These are phyloP conservation scores for Gryon sp. DNA, from an alignment of 1,140 invertebrate species.

Conservation along the genomic window DNA sequence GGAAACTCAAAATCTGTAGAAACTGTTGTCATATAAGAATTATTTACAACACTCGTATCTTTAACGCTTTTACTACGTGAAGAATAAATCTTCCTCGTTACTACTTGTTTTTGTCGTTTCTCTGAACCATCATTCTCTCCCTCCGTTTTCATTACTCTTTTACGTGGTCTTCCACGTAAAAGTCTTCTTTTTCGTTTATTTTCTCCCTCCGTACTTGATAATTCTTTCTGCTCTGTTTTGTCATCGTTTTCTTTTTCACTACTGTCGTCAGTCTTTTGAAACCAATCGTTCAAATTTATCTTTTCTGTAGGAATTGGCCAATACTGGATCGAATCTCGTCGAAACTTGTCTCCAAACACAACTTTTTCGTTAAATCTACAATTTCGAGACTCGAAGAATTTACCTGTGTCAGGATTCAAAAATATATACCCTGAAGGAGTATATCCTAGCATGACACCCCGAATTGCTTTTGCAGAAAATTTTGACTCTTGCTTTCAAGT, in stretches of 20 bases:
- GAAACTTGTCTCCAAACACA: too few species aligned
- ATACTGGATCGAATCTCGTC: neutral
- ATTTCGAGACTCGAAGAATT: constrained; percentile 7
- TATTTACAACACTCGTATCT: constrained; percentile 13
- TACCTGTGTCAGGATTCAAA: too few species aligned
- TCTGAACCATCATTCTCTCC: neutral
- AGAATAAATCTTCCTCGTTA: constrained; percentile 1
- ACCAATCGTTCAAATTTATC: neutral
- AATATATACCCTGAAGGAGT: too few species aligned
- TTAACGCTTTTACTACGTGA: constrained; percentile 1
- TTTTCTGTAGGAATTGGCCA: constrained; percentile 9
- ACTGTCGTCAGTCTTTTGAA: neutral
- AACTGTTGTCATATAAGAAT: neutral
- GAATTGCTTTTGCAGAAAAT: neutral
- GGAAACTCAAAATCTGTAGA: constrained; percentile 10
- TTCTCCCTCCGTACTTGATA: constrained; percentile 25
- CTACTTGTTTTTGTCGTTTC: neutral
- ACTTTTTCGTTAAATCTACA: neutral
- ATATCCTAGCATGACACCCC: constrained; percentile 9
- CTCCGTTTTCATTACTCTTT: neutral
- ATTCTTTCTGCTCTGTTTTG: neutral
- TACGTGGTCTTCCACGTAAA: constrained; percentile 18
- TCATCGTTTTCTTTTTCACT: neutral
- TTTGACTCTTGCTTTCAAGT: neutral
- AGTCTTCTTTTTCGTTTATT: constrained; percentile 1